Percentiles rank a stretch among this genome's conserved stretches.
Conservation (phyloP, 1,140 invertebrate species). For the Achroia grisella region DNA sequence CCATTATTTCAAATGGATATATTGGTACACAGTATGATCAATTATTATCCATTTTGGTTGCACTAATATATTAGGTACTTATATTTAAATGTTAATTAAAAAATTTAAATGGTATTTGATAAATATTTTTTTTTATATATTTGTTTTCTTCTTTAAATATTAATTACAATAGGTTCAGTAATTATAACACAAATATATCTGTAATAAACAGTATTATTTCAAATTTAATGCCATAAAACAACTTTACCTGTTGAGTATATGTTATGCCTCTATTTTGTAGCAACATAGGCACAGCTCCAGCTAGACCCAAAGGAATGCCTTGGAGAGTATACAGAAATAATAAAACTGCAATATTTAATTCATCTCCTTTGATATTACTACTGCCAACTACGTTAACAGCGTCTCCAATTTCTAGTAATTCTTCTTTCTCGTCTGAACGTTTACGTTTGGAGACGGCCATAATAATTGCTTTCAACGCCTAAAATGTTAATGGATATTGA, state of each 20-base stretch:
- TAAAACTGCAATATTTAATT: constrained; percentile 86
- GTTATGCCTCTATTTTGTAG: constrained; percentile 92
- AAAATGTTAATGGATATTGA: constrained; percentile 23
- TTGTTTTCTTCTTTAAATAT: no score
- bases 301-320: constrained; percentile 96
- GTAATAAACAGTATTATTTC: no score
- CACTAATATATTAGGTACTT: no score
- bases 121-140: no score
- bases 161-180: no score
- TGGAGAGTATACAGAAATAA: constrained; percentile 95
- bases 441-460: constrained; percentile 61
- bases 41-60: no score
- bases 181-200: background rate
- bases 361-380: constrained; percentile 81
- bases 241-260: constrained; percentile 82
- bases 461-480: constrained; percentile 42
- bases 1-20: no score
- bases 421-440: constrained; percentile 48
- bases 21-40: no score
- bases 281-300: constrained; percentile 95
- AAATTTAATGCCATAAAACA: no score
- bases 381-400: constrained; percentile 30
- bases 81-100: no score
- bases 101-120: background rate
- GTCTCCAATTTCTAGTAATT: constrained; percentile 62